Evolutionary conservation across 2,113 vertebrate species (phyloP).

Genomic region (Platycercus adscitus): DNA sequence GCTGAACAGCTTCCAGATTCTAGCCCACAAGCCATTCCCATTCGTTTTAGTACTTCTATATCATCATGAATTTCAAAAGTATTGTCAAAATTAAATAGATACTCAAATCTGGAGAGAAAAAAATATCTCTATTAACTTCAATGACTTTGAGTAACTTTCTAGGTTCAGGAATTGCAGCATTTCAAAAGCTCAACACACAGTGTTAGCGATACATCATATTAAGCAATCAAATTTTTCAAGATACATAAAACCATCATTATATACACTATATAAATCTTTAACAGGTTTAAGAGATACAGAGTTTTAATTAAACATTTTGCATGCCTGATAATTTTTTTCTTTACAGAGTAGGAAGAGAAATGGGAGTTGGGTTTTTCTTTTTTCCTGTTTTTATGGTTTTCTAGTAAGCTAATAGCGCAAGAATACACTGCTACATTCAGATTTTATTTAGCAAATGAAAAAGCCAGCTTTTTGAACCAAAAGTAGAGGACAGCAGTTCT

Average conservation of each 20-base stretch:
- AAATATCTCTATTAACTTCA: not conserved
- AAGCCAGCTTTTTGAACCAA: not conserved
- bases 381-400: not conserved
- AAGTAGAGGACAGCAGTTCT: not conserved
- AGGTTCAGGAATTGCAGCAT: not conserved
- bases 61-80: slow-evolving; percentile 99
- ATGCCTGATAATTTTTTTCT: not conserved
- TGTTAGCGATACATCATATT: not conserved
- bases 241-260: not conserved
- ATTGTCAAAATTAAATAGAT: slow-evolving; percentile 99
- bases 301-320: not conserved
- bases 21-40: slow-evolving; percentile 98
- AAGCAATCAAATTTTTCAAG: not conserved
- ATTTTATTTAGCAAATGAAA: not conserved
- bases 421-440: not conserved
- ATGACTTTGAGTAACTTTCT: not conserved
- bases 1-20: slow-evolving; percentile 95
- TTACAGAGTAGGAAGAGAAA: not conserved
- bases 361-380: not conserved
- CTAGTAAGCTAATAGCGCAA: not conserved
- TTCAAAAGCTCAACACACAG: not conserved
- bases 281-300: not conserved
- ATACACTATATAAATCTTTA: not conserved
- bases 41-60: slow-evolving; percentile 97
- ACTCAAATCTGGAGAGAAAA: slow-evolving; percentile 87